Evolutionary conservation across 2,888 invertebrate genomes (phyloP), one percentile per base, ranked within the genome.

Genomic region (Octodonta nipae): DNA sequence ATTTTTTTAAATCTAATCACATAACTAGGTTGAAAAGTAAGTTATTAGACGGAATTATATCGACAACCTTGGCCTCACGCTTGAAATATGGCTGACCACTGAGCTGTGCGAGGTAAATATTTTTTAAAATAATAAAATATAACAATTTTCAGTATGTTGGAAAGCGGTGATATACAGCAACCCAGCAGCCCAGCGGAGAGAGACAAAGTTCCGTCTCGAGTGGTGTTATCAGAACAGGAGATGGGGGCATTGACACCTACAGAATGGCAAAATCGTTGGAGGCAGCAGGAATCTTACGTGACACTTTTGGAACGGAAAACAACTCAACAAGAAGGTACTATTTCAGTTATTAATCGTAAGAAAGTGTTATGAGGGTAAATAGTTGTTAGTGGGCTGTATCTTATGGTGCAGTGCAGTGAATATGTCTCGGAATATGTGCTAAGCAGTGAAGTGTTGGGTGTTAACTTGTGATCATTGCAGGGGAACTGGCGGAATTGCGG

Each of bases 271-370:
- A 66, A 70, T 60, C 72, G 74, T 55, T 81, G 81, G 81, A 71
- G 68, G 61, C 71, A 71, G 61, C 80, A 81, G 71, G 80, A 81
- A 65, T 70, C 68, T 57, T 82, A 78, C 68, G 71, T 81, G 65
- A 75, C 78, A 60, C 69, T 70, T 55, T 70, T 82, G 63, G 81
- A 82, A 71, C 67, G 75, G 49, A 76, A 77, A 67, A 68, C 73
- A 63, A 67, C 75, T 66, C 71, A 72, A 68, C 73, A 78, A 73
- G 80, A 81, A 78, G 80, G 80, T 80, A 79, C 61, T 58, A 59
- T 52, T 58, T 68, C 55, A 56, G 59, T 53, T 53, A 51, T 51
- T 54, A 42, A 35, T 38, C 35, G 33, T 38, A 34, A 22, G 12
- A 41, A 42, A 44, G 42, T 45, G 43, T 41, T 22, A 11, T 11